Evolutionary conservation across 2,113 vertebrate species (phyloP).

Genomic region (Protobothrops flavoviridis): DNA sequence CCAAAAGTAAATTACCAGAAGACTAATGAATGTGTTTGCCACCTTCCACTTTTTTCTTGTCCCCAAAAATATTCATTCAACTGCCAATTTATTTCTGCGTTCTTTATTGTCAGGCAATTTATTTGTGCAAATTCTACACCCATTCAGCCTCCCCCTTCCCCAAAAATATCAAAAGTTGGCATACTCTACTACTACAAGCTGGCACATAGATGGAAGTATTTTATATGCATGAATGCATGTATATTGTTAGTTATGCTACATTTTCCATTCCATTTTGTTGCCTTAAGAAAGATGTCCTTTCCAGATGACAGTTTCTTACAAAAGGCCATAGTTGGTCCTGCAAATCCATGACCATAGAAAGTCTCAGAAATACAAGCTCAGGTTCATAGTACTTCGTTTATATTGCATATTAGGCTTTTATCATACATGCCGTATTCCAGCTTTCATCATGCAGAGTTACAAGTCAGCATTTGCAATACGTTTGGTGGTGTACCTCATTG

Average conservation of each 20-base stretch:
- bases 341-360: not conserved
- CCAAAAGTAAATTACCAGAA: not conserved
- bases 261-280: not conserved
- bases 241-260: not conserved
- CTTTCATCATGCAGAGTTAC: not conserved
- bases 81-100: not conserved
- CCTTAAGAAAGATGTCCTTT: not conserved
- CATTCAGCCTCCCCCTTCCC: not conserved
- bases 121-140: not conserved
- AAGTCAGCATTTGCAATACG: not conserved
- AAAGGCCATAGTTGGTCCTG: not conserved
- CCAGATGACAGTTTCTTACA: not conserved
- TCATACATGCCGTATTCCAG: not conserved
- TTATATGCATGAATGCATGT: not conserved
- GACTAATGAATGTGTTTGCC: not conserved
- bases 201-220: not conserved
- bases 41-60: no score
- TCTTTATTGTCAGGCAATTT: not conserved
- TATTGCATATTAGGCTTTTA: not conserved
- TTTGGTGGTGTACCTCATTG: not conserved
- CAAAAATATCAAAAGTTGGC: not conserved
- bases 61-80: not conserved
- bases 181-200: not conserved
- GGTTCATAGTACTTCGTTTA: not conserved
- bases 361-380: not conserved